Conservation (phyloP, 2,888 invertebrate genomes). For the Cistogaster globosa region DNA sequence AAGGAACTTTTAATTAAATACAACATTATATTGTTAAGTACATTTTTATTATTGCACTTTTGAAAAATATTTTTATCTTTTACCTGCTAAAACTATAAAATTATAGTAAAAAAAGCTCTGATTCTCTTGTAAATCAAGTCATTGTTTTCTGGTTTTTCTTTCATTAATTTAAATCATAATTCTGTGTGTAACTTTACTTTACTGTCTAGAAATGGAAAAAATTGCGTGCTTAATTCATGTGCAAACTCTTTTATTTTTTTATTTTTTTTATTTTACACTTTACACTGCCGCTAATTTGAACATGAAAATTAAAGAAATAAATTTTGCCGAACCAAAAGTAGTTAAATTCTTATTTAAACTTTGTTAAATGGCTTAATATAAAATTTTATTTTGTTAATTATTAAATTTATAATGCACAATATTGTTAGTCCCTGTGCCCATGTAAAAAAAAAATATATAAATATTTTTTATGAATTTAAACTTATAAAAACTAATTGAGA, state of each 20-base stretch:
- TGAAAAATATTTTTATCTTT: conserved; percentile 12
- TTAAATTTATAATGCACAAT: no score
- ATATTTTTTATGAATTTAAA: no score
- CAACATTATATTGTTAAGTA: neutral
- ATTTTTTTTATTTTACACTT: conserved; percentile 22
- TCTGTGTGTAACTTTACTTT: conserved; percentile 55
- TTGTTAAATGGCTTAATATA: no score
- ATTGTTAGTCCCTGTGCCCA: no score
- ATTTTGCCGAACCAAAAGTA: no score
- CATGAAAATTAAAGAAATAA: no score
- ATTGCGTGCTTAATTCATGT: conserved; percentile 66
- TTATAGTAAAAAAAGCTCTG: conserved; percentile 28
- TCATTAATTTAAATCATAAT: conserved; percentile 57
- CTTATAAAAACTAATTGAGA: no score
- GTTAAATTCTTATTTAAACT: no score
- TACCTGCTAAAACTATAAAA: conserved; percentile 28
- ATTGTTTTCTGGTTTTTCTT: conserved; percentile 61
- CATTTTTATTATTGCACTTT: conserved; percentile 5
- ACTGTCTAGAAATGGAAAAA: conserved; percentile 30
- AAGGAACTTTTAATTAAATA: conserved; percentile 51
- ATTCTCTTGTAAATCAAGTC: conserved; percentile 62
- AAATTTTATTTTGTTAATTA: no score
- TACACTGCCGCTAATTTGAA: neutral
- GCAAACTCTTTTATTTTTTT: conserved; percentile 37
- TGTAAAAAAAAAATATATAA: no score